Conservation (phyloP, 2,113 vertebrate species). For the Cyprinodon variegatus region DNA sequence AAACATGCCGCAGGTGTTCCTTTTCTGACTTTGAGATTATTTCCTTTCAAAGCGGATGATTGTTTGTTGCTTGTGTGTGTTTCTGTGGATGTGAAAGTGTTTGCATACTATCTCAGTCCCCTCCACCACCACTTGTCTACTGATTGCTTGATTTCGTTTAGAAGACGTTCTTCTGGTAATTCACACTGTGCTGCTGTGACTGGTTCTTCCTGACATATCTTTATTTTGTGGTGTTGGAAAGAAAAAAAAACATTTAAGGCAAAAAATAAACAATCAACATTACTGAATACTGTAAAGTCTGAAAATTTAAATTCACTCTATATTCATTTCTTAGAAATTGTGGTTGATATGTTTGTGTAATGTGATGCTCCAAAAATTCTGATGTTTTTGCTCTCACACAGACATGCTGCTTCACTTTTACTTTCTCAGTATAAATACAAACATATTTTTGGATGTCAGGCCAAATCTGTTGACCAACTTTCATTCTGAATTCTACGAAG, state of each 20-base stretch:
- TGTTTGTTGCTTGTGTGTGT: constrained; percentile 27
- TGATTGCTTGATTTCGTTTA: constrained; percentile 52
- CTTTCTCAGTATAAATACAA: not conserved
- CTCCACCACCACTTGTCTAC: constrained; percentile 18
- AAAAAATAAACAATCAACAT: not conserved
- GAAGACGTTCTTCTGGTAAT: constrained; percentile 42
- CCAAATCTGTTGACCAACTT: not conserved
- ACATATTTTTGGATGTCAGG: constrained; percentile 5
- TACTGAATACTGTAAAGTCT: not conserved
- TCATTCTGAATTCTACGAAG: not conserved
- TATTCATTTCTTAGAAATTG: not conserved
- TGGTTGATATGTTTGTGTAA: not conserved
- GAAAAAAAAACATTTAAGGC: not conserved
- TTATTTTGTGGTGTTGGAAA: not conserved
- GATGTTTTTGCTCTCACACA: not conserved
- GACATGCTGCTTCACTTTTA: not conserved
- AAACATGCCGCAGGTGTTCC: constrained; percentile 50
- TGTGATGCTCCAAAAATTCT: not conserved
- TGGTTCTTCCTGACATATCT: constrained; percentile 46
- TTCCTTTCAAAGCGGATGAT: constrained; percentile 50
- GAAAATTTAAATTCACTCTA: not conserved
- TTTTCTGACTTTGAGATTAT: constrained; percentile 64
- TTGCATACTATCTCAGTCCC: constrained; percentile 26
- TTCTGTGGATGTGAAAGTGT: not conserved
- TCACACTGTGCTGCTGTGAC: constrained; percentile 18